A percentile compares a stretch with the other conserved stretches of the same genome.
Conservation (phyloP, 2,888 invertebrate species). For the Lasiommata megera region DNA sequence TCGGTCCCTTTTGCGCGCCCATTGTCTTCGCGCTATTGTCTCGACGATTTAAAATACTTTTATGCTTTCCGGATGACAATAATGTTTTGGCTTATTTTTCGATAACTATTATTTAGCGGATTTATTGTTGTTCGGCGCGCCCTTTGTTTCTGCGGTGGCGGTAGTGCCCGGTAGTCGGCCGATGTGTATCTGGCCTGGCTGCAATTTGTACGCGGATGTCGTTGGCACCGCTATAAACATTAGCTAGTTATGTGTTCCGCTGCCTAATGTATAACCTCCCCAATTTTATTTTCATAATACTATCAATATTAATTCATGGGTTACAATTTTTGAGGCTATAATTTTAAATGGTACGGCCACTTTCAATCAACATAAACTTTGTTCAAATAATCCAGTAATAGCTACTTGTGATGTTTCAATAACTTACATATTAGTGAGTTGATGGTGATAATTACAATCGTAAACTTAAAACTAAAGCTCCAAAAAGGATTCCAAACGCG, state of each 20-base stretch:
- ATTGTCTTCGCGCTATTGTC: constrained; percentile 78
- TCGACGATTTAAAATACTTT: constrained; percentile 77
- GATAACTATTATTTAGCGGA: constrained; percentile 78
- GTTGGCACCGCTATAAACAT: constrained; percentile 28
- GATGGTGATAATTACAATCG: too few relatives aligned
- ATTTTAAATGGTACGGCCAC: too few relatives aligned
- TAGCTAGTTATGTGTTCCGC: constrained; percentile 31
- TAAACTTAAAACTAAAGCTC: too few relatives aligned
- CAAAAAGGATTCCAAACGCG: too few relatives aligned
- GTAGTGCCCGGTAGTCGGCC: constrained; percentile 30
- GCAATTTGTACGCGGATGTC: constrained; percentile 41
- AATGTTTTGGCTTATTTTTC: constrained; percentile 53
- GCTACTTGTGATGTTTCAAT: too few relatives aligned
- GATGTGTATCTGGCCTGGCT: constrained; percentile 30
- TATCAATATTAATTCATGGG: too few relatives aligned
- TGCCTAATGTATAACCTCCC: constrained; percentile 15
- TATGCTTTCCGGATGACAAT: constrained; percentile 49
- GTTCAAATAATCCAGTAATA: too few relatives aligned
- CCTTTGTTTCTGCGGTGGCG: constrained; percentile 3
- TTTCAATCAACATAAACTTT: too few relatives aligned
- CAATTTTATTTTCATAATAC: neutral
- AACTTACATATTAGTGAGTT: too few relatives aligned
- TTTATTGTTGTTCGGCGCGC: constrained; percentile 53
- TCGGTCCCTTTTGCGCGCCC: constrained; percentile 40
- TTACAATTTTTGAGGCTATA: too few relatives aligned